Evolutionary conservation across 2,888 invertebrate species (phyloP), one percentile per base, ranked within the genome.

Genomic region (Cerastoderma edule): DNA sequence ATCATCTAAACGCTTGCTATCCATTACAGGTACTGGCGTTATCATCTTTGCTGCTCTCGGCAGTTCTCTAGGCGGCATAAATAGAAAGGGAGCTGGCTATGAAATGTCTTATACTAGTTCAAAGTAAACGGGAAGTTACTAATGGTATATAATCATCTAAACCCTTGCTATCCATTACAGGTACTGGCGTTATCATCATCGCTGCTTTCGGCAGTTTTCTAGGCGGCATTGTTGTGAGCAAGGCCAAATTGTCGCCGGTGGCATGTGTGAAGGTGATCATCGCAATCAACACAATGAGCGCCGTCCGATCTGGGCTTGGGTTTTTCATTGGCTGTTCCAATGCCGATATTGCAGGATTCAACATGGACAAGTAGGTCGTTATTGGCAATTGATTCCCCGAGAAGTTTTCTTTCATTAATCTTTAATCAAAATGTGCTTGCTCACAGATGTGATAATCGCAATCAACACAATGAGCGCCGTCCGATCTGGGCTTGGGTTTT

Each of bases 241-340:
- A 85, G 28, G 50, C 80, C 24, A 85, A 84, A 68, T 56, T 86
- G 24, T 68, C 84, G 0, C 87, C 86, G 1, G 35, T 73, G 30
- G 68, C 73, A 0, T 87, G 87, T 63, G 65, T 85, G 57, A 85
- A 83, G 65, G n/a, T 85, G 30, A 66, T 83, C 2, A 16, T 85
- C 6, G 46, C 44, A 10, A 48, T 79, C 2, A 69, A 70, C 4
- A 28, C 46, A 13, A 13, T 83, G 0, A 68, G 82, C 8, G 10
- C 65, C 0, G 1, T 72, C 0, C 35, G 80, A 10, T 76, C 75
- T 3, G 60, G 64, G 0, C 28, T 75, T 0, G 78, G 79, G 0
- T 81, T 83, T 46, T 75, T 85, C 30, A 50, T 87, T 48, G 87
- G 87, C 0, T 88, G 88, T 74, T 30, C 69, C 19, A 87, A 87